Evolutionary conservation across 2,113 vertebrate genomes (phyloP), one percentile per base, ranked within the genome.

Genomic region (Sciurus niger): DNA sequence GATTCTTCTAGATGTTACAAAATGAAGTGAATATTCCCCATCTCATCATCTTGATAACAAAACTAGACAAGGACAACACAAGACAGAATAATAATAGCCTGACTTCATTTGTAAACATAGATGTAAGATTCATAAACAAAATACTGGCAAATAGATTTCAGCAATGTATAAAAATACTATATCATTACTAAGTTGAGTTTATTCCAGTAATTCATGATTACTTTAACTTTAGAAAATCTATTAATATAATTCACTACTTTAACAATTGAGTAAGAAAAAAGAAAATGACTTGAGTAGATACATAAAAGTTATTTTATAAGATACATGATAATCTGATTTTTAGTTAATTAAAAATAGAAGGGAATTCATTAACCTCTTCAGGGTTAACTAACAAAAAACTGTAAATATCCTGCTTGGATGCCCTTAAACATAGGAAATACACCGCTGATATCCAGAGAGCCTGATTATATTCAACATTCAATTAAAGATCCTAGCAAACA

Each of bases 261-360:
- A 67, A 77, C 43, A 87, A 68, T 13, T 43, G 86, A 91, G 48
- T 73, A 89, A 91, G 25, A 58, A 74, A 48, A 89, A 96, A 90
- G 11, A 25, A 80, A 89, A 67, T 84, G 18, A 63, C 34, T 63
- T 73, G 30, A 65, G 32, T 58, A 84, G 40, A 34, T 72, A 13
- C 43, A 78, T 82, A 82, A 76, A 46, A 70, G 76, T 79, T 63
- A 84, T 90, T 91, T 91, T 43, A 40, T 77, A 92, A 84, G 32
- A 79, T 34, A 73, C 13, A 67, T 65, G 48, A 89, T 22, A 96
- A 65, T 51, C 51, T 32, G 78, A 73, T n/a, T 63, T 91, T 94
- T 68, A 95, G 20, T 72, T 73, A 80, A n/a, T 89, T 14, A 68
- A 43, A 78, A 88, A 83, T 37, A 53, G 30, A 43, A 89, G 30